phyloP scores from a whole-genome alignment of 2,797 vertebrate species.

The Sebastes alutus region DNA sequence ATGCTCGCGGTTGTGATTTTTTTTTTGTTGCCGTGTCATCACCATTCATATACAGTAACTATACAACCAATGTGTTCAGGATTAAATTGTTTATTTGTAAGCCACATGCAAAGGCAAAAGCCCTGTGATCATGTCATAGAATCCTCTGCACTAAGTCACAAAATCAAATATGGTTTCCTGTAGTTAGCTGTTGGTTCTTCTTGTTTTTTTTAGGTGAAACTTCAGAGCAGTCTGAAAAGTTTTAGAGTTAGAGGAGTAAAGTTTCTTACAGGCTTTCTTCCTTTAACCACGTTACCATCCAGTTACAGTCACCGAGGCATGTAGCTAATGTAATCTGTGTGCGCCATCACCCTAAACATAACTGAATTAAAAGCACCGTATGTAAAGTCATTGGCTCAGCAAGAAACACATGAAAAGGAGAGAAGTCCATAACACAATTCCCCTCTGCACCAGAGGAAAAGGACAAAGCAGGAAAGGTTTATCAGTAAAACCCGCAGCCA shows the following conservation, averaged over 20 bases:
- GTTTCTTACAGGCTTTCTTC: neutral
- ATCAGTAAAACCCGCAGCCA: neutral
- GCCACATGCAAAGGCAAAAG: no score
- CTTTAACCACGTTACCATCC: constrained; percentile 2
- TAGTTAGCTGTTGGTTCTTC: neutral
- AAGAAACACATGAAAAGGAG: neutral
- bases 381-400: constrained; percentile 9
- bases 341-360: neutral
- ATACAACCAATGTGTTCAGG: no score
- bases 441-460: neutral
- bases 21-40: no score
- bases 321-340: neutral
- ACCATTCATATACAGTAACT: no score
- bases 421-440: neutral
- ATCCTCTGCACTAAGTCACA: no score
- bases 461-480: neutral
- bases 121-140: no score
- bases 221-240: neutral
- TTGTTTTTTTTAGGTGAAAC: neutral
- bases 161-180: no score
- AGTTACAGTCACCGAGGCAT: neutral
- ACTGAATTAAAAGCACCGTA: neutral
- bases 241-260: neutral
- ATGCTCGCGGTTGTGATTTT: no score
- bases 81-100: no score